Base-by-base conservation (phyloP, 64 coral and sea anemone genomes). In the Acropora tenuis region DNA sequence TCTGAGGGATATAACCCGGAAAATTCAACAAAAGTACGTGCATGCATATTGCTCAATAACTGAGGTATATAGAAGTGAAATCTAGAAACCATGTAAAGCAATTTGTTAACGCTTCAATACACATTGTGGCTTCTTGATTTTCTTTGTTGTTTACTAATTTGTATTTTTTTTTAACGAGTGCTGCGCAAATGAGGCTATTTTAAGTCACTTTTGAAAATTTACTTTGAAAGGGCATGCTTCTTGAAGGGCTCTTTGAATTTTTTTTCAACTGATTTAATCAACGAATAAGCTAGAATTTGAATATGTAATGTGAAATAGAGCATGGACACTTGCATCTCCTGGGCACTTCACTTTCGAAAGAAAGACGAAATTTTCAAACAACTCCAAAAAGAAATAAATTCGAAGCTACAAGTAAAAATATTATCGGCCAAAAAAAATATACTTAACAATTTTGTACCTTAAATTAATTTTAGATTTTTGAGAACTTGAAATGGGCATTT, bases 81-180 rank as follows among this genome's bases (percentile, higher is more conserved):
- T 83, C 58, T 67, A 83, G 80, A 83, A 83, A 83, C 10, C 60
- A 65, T 46, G 42, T 4, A 83, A 46, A 83, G 43, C 80, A 83
- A 83, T 68, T 67, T 82, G 4, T 80, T 83, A 45, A 66, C 11
- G 17, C 43, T 83, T 68, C 80, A 67, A 68, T 83, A 68, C 55
- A 63, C 59, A 68, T 12, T 4, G 9, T 65, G 61, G 52, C 9
- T 55, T 55, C 52, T 55, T 55, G 52, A 55, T 55, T 55, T 9
- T 5, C 4, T 55, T 4, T 55, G 52, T 55, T 9, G 4, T 30
- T 30, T 30, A 30, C 52, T 4, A 55, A 5, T 55, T 9, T 55
- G 52, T 55, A 5, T 55, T 55, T 55, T 55, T 4, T 55, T 55
- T 4, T 55, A 9, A 4, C 52, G 52, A 5, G 52, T 55, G 4